A percentile compares a stretch with the other conserved stretches of the same genome.
Evolutionary conservation across 2,113 vertebrate genomes (phyloP).

Genomic region (Dipodomys ordii): DNA sequence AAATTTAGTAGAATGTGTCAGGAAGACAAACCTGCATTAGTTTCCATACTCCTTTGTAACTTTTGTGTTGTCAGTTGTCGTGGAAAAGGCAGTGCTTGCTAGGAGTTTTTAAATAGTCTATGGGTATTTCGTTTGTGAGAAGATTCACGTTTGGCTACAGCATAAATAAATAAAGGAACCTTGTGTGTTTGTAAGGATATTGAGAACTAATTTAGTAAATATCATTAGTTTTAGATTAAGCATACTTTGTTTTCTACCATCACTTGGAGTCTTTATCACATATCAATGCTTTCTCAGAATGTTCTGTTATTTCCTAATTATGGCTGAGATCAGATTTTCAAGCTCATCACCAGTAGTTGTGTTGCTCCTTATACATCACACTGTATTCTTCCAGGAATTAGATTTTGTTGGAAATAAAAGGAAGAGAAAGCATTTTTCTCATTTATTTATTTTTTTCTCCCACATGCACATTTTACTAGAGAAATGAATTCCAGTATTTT

Average conservation of each 20-base stretch:
- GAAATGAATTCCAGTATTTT: constrained; percentile 66
- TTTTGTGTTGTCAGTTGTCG: neutral
- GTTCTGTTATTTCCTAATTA: constrained; percentile 56
- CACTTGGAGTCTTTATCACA: neutral
- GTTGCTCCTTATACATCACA: constrained; percentile 31
- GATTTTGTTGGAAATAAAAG: constrained; percentile 47
- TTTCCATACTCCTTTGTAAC: neutral
- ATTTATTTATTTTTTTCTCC: neutral
- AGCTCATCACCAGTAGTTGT: constrained; percentile 12
- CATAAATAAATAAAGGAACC: neutral
- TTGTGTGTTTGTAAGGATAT: neutral
- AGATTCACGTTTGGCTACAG: neutral
- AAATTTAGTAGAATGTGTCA: neutral
- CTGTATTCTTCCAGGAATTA: constrained; percentile 47
- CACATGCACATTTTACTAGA: constrained; percentile 42
- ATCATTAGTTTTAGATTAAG: neutral
- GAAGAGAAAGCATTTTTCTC: constrained; percentile 45
- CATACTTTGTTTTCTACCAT: neutral
- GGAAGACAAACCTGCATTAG: neutral
- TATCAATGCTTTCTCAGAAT: constrained; percentile 28
- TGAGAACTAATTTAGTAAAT: neutral
- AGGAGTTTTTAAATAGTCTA: neutral
- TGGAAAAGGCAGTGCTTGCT: neutral
- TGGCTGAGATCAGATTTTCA: constrained; percentile 11
- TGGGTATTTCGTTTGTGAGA: neutral